A percentile compares a stretch with the other conserved stretches of the same genome.
These are phyloP conservation scores for Desmodus rotundus DNA, from an alignment of 2,113 vertebrate species.

Conservation along the genomic window DNA sequence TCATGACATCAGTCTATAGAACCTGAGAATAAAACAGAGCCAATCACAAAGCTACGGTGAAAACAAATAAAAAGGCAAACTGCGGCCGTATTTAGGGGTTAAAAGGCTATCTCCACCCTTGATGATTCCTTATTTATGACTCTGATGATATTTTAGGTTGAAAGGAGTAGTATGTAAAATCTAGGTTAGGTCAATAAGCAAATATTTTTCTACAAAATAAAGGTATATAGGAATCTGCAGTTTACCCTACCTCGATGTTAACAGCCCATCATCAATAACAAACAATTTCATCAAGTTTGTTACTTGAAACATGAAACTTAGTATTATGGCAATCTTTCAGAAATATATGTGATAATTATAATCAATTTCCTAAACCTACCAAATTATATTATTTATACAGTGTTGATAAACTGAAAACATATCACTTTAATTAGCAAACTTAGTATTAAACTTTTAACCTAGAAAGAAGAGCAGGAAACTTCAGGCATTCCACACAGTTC, in stretches of 20 bases:
- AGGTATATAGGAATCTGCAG: not conserved
- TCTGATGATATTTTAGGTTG: not conserved
- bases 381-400: not conserved
- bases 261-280: not conserved
- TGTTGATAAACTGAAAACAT: not conserved
- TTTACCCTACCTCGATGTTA: not conserved
- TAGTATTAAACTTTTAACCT: not conserved
- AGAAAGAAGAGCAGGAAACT: not conserved
- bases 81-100: accelerated
- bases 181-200: not conserved
- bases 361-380: not conserved
- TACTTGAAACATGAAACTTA: not conserved
- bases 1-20: not conserved
- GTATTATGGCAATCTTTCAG: not conserved
- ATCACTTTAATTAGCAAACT: not conserved
- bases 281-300: not conserved
- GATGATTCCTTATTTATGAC: not conserved
- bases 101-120: not conserved
- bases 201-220: not conserved
- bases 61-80: not conserved
- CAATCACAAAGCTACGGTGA: not conserved
- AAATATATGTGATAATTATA: not conserved
- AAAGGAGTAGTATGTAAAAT: not conserved
- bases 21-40: not conserved
- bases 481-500: not conserved